Evolutionary conservation across 2,888 invertebrate species (phyloP), one percentile per base, ranked within the genome.

Genomic region (Phyllotreta cruciferae): DNA sequence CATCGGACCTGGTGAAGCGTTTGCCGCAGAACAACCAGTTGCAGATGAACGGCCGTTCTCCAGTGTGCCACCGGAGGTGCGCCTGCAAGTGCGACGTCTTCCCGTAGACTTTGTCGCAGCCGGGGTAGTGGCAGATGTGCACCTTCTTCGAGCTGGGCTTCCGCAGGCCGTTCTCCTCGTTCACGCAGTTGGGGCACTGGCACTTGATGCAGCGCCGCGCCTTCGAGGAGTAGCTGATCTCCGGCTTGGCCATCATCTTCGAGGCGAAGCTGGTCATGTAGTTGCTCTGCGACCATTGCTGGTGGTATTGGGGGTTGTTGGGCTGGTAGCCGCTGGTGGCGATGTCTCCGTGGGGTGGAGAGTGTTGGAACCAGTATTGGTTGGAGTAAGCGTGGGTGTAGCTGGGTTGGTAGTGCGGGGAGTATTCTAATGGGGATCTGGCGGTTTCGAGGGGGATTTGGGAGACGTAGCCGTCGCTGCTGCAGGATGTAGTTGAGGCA

Each of bases 1-100:
- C 96, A 77, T 96, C 96, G 38, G 94, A 94, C 56, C 96, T 86
- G 1, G 96, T 96, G 81, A 96, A 96, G 2, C 92, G 84, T 78
- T 96, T 96, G 5, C 93, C 93, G 78, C 96, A 96, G 74, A 92
- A 92, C 57, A 93, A 78, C 93, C 93, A 94, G 77, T 89, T 89
- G 81, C 96, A 96, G 0, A 90, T 88, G 77, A 94, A 96, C 0
- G 96, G 96, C 6, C 95, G 84, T 77, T 96, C 96, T 0, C 95
- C 95, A 0, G 93, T 93, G 77, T 97, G 97, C 95, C 94, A 95
- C 54, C 96, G 74, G 0, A 81, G 66, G 68, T 81, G 81, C 0
- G 81, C 78, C 56, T 79, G 78, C 66, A 98, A 81, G 78, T 98
- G 97, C 0, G 96, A 96, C 0, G 96, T 95, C 81, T 96, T 96